Conservation (phyloP, 2,797 vertebrate species). For the Pachyuromys duprasi region DNA sequence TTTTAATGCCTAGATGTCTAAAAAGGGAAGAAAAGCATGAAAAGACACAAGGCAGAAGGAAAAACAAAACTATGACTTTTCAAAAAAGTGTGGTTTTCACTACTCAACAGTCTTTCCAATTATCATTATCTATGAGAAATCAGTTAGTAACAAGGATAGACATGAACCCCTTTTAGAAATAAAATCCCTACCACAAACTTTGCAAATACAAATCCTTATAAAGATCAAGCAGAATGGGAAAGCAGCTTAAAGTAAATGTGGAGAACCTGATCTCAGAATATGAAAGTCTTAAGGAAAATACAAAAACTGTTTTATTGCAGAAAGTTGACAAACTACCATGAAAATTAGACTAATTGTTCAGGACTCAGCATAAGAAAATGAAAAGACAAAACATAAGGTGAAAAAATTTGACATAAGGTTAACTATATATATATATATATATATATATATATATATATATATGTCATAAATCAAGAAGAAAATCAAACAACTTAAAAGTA, state of each 20-base stretch:
- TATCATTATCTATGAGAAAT: background rate
- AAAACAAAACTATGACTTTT: background rate
- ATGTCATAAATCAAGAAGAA: background rate
- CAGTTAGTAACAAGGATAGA: background rate
- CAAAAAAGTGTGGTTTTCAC: background rate
- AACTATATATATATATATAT: background rate
- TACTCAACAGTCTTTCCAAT: background rate
- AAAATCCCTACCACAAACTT: background rate
- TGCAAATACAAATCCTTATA: background rate
- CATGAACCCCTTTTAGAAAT: background rate
- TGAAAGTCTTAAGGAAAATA: background rate
- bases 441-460: background rate
- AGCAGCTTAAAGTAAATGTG: background rate
- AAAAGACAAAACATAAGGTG: background rate
- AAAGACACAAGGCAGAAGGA: background rate
- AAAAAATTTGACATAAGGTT: background rate
- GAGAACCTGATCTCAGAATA: background rate
- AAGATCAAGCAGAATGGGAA: background rate
- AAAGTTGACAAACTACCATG: background rate
- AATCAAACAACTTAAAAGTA: background rate
- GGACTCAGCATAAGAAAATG: background rate
- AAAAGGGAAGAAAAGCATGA: slow-evolving; percentile 8
- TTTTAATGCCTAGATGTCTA: background rate
- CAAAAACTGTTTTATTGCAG: background rate
- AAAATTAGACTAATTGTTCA: background rate